phyloP scores from a whole-genome alignment of 1,140 invertebrate species.

The Adoxophyes honmai region DNA sequence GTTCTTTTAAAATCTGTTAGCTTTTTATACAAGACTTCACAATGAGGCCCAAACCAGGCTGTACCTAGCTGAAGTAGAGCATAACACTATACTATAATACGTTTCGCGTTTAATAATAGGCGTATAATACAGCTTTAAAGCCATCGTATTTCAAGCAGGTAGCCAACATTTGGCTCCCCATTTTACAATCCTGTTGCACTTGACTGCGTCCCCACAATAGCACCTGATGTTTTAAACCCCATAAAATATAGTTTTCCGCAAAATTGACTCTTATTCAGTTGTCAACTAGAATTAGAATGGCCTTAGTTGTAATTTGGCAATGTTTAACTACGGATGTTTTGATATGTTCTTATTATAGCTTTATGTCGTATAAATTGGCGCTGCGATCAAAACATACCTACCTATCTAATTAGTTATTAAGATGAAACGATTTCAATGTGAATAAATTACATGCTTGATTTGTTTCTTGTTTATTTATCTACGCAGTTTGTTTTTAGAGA shows the following conservation, averaged over 20 bases:
- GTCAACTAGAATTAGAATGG: background rate
- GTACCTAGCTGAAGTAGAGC: too few species aligned
- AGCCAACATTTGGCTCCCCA: conserved; percentile 19
- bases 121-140: too few species aligned
- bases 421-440: too few species aligned
- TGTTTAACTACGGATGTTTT: background rate
- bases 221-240: conserved; percentile 19
- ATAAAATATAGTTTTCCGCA: background rate
- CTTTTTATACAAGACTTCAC: too few species aligned
- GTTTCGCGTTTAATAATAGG: too few species aligned
- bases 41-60: too few species aligned
- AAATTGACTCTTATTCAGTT: background rate
- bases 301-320: background rate
- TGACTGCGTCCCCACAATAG: conserved; percentile 26
- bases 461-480: too few species aligned
- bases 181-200: conserved; percentile 28
- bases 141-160: conserved; percentile 10
- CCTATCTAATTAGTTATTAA: too few species aligned
- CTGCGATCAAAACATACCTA: background rate
- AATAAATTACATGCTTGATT: too few species aligned
- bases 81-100: too few species aligned
- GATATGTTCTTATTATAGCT: background rate
- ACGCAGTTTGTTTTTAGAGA: too few species aligned
- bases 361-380: background rate
- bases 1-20: too few species aligned